Evolutionary conservation across 2,888 invertebrate species (phyloP).

Genomic region (Elegia similella): DNA sequence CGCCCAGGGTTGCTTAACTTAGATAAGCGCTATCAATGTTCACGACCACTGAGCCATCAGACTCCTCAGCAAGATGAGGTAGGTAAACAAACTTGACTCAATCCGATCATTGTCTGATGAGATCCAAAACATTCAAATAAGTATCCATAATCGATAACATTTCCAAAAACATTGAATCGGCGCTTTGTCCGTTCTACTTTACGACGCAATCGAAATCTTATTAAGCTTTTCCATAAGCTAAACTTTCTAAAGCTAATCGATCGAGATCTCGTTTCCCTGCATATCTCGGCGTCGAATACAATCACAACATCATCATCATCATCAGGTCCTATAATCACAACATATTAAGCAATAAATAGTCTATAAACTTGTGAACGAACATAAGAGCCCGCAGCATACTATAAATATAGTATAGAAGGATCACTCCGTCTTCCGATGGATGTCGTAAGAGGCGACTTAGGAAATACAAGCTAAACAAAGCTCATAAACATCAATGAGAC

Average conservation of each 20-base stretch:
- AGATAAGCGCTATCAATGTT: no score
- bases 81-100: no score
- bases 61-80: no score
- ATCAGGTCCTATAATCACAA: conserved; percentile 56
- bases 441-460: no score
- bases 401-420: conserved; percentile 7
- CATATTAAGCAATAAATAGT: conserved; percentile 77
- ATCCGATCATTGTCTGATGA: no score
- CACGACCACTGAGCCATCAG: no score
- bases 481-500: no score
- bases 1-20: no score
- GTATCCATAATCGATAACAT: background rate
- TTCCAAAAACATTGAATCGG: background rate
- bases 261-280: conserved; percentile 16
- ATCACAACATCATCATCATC: conserved; percentile 61
- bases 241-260: background rate
- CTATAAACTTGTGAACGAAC: conserved; percentile 54
- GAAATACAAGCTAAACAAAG: no score
- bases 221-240: background rate
- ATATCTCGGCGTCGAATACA: conserved; percentile 42
- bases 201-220: background rate
- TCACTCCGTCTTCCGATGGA: no score
- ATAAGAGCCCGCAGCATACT: conserved; percentile 38
- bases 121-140: background rate
- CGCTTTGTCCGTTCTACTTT: background rate